Evolutionary conservation across 2,113 vertebrate species (phyloP), one percentile per base, ranked within the genome.

Genomic region (Cinclus cinclus): DNA sequence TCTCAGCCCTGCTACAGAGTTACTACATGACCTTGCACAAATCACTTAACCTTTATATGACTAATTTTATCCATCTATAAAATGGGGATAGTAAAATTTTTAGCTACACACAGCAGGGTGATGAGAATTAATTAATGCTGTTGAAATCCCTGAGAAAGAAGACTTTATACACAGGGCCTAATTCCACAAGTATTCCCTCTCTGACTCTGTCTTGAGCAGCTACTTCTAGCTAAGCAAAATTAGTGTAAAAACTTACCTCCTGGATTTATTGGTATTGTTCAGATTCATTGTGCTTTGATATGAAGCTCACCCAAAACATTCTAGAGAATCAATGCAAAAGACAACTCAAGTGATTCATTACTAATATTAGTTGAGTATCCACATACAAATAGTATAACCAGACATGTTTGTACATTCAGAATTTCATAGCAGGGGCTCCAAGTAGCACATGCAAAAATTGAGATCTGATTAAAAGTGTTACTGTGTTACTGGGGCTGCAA

Each of bases 11-110:
- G 75, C 46, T 90, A 88, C 84, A 74, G 78, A 90, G 90, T 86
- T 90, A 75, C 75, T 94, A 83, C 82, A 89, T 93, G 91, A 95
- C 94, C 92, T 95, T 96, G 84, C 64, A 93, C 87, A 92, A 90
- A 95, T 88, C 82, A 88, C 78, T 94, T 96, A 94, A 95, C 93
- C 91, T 97, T 92, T 95, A 76, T 91, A 67, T 93, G 71, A 91
- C 90, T 90, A 86, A 94, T 96, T 96, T 97, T 95, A 93, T 90
- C 87, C 64, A 44, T 55, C 71, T 80, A 56, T 95, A 94, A 95
- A 96, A 74, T 59, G 27, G 17, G 46, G 53, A 88, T 91, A 85
- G 83, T 95, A 91, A 97, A 91, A 88, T 59, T 90, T 96, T 95
- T 88, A 94, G 84, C 78, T 82, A 94, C 65, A 92, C 35, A 47